Percentiles rank a stretch among this genome's conserved stretches.
Conservation (phyloP, 1,140 invertebrate genomes). For the Achatina immaculata region DNA sequence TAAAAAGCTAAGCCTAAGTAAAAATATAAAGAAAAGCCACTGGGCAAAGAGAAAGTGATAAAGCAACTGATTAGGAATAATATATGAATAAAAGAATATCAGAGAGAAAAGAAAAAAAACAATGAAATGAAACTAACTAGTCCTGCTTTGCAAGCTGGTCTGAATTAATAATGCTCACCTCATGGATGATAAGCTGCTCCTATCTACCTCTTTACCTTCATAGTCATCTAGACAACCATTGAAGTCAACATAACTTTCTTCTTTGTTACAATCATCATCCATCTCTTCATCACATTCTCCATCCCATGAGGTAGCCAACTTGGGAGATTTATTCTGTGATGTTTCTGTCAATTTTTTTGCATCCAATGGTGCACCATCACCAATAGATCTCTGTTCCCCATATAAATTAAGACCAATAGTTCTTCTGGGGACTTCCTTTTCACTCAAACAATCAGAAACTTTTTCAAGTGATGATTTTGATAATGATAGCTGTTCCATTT, state of each 20-base stretch:
- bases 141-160: no score
- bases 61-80: no score
- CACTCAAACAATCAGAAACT: neutral
- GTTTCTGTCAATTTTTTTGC: neutral
- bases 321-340: neutral
- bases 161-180: no score
- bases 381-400: constrained; percentile 46
- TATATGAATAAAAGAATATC: no score
- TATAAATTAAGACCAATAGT: neutral
- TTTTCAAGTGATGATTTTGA: neutral
- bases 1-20: no score
- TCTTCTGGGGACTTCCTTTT: neutral
- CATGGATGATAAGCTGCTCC: no score
- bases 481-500: neutral
- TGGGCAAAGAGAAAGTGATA: no score
- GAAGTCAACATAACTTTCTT: constrained; percentile 42
- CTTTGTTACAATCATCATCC: constrained; percentile 23
- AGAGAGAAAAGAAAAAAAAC: no score
- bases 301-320: neutral
- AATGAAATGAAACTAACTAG: no score
- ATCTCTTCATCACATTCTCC: neutral
- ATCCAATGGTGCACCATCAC: constrained; percentile 56
- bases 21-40: no score
- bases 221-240: constrained; percentile 20
- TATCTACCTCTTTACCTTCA: constrained; percentile 49